phyloP scores from a whole-genome alignment of 2,113 vertebrate species.

The Odocoileus virginianus region DNA sequence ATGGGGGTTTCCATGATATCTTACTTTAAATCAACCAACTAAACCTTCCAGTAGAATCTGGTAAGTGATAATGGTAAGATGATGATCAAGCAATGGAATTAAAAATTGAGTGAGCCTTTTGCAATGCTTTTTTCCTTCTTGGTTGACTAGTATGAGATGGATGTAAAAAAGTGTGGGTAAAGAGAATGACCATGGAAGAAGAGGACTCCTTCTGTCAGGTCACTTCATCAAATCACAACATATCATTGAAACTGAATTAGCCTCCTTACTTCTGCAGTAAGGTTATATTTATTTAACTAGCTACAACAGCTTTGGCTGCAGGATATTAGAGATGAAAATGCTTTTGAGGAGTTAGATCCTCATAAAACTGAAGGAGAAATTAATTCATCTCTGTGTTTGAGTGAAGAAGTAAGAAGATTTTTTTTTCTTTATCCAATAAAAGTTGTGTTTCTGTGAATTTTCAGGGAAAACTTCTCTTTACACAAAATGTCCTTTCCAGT shows the following conservation, averaged over 20 bases:
- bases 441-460: not conserved
- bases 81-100: not conserved
- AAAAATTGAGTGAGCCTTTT: not conserved
- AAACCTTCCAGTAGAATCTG: not conserved
- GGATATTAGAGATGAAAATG: not conserved
- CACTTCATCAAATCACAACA: not conserved
- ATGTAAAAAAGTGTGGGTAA: not conserved
- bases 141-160: too few relatives aligned
- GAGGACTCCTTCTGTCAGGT: not conserved
- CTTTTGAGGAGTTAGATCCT: not conserved
- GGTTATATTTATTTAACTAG: not conserved
- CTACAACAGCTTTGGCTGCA: not conserved
- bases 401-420: not conserved
- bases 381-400: not conserved
- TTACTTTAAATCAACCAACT: not conserved
- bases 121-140: accelerated
- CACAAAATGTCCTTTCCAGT: not conserved
- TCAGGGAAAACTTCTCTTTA: not conserved
- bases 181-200: not conserved
- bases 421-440: not conserved
- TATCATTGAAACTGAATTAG: not conserved
- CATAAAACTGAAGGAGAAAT: not conserved
- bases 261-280: not conserved
- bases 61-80: too few relatives aligned
- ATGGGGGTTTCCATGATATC: not conserved